Base-by-base conservation (phyloP, 2,888 invertebrate species). In the Hypercompe scribonia region DNA sequence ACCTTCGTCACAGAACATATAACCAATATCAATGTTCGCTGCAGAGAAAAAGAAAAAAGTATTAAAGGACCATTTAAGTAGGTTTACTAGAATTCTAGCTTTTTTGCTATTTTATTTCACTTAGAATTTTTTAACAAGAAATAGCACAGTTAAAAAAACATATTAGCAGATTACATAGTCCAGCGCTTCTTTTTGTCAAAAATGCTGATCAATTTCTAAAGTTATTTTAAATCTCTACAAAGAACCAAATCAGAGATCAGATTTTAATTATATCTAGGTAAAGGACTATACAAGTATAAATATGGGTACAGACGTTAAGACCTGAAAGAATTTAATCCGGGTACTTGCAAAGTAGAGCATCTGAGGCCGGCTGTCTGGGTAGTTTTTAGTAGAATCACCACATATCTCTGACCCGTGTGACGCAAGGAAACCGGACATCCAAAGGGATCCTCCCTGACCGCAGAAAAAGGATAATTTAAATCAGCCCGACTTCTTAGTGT, bases 1-100 rank as follows among this genome's bases (percentile, higher is more conserved):
- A 64, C 68, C 54, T 69, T 31, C 70, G 67, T 71, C 70, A 72
- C 24, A 58, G 31, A 18, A 61, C 8, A 34, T 68, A 54, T n/a
- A 68, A 68, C 33, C 33, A 34, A 54, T 54, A 68, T 39, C 63
- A 34, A 31, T 65, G 61, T 65, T 73, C 61, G 46, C 15, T 67
- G 15, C 33, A 50, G 24, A 61, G 28, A 39, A 63, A 11, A 36
- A 42, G 36, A 64, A 68, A 68, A 65, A 73, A 69, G 33, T 65
- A 34, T 65, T 69, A 28, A 65, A 69, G 34, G 31, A 61, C n/a
- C n/a, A 36, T 33, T 36, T 70, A 28, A 61, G 28, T 4, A 58
- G 15, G 15, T 33, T 64, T 34, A 13, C 21, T 4, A 28, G 24
- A 24, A 10, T 34, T 64, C 34, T n/a, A 34, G 5, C 0, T 34